A percentile compares a stretch with the other conserved stretches of the same genome.
Conservation (phyloP, 2,113 vertebrate species). For the Eurystomus gularis region DNA sequence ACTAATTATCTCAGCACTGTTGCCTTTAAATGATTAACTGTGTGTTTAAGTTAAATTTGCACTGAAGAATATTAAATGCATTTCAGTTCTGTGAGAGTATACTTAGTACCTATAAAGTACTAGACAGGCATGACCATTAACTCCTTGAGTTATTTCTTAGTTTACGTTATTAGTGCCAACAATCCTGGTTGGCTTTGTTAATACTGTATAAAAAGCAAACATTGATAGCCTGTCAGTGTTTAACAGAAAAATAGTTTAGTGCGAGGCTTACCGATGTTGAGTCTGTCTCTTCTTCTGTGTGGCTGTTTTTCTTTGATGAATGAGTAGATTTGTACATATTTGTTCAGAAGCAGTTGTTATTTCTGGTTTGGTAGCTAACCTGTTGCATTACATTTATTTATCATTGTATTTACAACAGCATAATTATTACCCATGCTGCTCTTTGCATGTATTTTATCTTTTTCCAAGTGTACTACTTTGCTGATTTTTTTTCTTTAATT, state of each 20-base stretch:
- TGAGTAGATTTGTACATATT: background rate
- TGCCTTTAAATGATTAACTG: conserved; percentile 30
- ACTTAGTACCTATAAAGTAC: background rate
- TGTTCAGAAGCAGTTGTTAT: background rate
- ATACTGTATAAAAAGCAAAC: background rate
- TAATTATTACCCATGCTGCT: background rate
- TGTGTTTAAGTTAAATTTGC: conserved; percentile 38
- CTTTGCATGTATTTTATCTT: background rate
- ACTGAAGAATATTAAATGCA: conserved; percentile 20
- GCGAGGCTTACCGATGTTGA: background rate
- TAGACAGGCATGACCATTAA: conserved; percentile 15
- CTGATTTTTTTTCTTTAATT: background rate
- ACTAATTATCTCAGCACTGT: conserved; percentile 13
- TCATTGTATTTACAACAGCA: background rate
- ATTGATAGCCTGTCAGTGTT: background rate
- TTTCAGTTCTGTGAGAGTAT: conserved; percentile 30
- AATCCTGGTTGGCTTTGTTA: background rate
- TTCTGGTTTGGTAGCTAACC: background rate
- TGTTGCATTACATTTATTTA: background rate
- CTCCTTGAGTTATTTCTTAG: conserved; percentile 26
- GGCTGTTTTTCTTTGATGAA: background rate
- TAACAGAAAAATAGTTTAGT: background rate
- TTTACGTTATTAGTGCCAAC: background rate
- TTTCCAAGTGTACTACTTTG: background rate
- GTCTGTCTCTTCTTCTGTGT: background rate